Percentiles rank a stretch among this genome's conserved stretches.
These are phyloP conservation scores for Tridacna crocea DNA, from an alignment of 2,888 invertebrate species.

Conservation along the genomic window DNA sequence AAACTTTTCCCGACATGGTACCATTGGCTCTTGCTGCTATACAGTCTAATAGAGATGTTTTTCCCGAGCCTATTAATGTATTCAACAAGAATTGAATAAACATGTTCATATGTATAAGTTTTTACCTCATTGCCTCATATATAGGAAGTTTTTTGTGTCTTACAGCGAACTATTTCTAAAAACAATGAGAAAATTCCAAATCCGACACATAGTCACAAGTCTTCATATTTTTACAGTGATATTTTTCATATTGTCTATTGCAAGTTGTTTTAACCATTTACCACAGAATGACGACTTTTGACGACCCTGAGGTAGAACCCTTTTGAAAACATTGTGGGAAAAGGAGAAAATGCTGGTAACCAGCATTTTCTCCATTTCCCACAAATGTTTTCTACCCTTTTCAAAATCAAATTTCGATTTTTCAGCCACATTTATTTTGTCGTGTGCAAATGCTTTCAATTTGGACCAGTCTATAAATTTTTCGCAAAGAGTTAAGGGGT, in stretches of 20 bases:
- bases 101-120: neutral
- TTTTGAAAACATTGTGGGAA: neutral
- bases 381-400: neutral
- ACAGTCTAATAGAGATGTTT: conserved; percentile 96
- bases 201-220: too few relatives aligned
- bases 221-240: too few relatives aligned
- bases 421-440: too few relatives aligned
- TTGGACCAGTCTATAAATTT: too few relatives aligned
- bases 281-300: too few relatives aligned
- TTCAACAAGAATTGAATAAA: neutral
- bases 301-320: too few relatives aligned
- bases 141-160: neutral
- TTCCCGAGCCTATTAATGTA: conserved; percentile 91
- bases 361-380: neutral
- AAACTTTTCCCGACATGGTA: conserved; percentile 69
- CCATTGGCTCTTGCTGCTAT: conserved; percentile 87
- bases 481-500: too few relatives aligned
- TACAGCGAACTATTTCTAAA: neutral
- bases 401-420: too few relatives aligned
- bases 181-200: too few relatives aligned
- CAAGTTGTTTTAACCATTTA: too few relatives aligned
- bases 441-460: too few relatives aligned
- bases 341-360: neutral
- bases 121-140: neutral
- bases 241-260: too few relatives aligned